Evolutionary conservation across 2,888 invertebrate species (phyloP).

Genomic region (Ophraella communa): DNA sequence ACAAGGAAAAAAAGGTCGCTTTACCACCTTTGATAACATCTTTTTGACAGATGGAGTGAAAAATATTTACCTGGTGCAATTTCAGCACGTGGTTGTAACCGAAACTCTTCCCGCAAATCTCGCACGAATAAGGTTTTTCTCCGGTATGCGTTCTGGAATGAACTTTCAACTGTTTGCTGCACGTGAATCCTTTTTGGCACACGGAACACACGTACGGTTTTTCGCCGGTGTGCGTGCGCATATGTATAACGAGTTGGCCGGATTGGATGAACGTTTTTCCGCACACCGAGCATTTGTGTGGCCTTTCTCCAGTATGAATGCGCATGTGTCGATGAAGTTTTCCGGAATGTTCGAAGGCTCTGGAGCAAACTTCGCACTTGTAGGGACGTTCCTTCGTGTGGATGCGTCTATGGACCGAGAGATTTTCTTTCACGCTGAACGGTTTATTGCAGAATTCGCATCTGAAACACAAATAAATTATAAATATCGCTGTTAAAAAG

Average conservation of each 20-base stretch:
- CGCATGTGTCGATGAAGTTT: slow-evolving; percentile 90
- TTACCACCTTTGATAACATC: too few relatives aligned
- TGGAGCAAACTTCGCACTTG: slow-evolving; percentile 85
- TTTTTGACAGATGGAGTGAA: background rate
- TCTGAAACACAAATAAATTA: too few relatives aligned
- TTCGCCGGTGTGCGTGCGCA: slow-evolving; percentile 86
- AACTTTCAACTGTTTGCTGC: slow-evolving; percentile 89
- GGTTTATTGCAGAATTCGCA: slow-evolving; percentile 93
- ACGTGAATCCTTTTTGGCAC: slow-evolving; percentile 90
- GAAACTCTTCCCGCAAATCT: slow-evolving; percentile 89
- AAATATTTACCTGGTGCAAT: slow-evolving; percentile 64
- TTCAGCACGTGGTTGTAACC: slow-evolving; percentile 92
- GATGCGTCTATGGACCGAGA: slow-evolving; percentile 87
- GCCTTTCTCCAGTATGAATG: slow-evolving; percentile 89
- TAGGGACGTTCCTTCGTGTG: slow-evolving; percentile 93
- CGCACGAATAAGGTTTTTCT: slow-evolving; percentile 89
- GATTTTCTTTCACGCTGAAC: slow-evolving; percentile 91
- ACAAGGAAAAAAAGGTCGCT: too few relatives aligned
- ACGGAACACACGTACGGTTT: slow-evolving; percentile 82
- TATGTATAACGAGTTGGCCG: slow-evolving; percentile 89
- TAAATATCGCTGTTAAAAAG: too few relatives aligned
- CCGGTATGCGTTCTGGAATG: slow-evolving; percentile 91
- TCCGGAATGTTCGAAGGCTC: slow-evolving; percentile 90
- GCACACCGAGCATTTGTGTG: slow-evolving; percentile 87
- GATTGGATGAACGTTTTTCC: slow-evolving; percentile 91